Base-by-base conservation (phyloP, 1,140 invertebrate genomes). In the Metaphire vulgaris region DNA sequence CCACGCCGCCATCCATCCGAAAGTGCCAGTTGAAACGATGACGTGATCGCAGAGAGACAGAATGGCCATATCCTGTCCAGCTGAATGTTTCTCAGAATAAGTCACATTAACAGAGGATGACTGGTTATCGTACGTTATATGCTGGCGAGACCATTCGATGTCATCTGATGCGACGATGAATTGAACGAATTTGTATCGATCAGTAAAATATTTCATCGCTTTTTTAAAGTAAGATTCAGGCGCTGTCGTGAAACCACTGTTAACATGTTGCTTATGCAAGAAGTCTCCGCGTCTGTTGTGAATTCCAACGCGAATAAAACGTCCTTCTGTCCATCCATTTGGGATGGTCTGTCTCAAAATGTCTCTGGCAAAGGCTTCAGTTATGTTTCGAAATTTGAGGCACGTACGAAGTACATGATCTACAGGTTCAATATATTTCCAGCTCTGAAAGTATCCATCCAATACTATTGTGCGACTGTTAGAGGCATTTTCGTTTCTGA, bases 21-120 rank as follows among this genome's bases (percentile, higher is more conserved):
- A 91, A 29, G 89, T 91, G n/a, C 90, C 90, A 74, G 90, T 89
- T 82, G 90, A 89, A 79, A 90, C 89, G 76, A 91, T 90, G 74
- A 88, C 88, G 79, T 91, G 90, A 84, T 91, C 90, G 80, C 90
- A 91, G 2, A 87, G 82, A 26, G 89, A 87, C 79, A 91, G 84
- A 41, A 90, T 87, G 26, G 90, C 90, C 74, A 91, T 81, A 84
- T 91, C 90, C 56, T 0, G 30, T 33, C 15, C 31, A 32, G 29
- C 68, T 30, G 31, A 1, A 6, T 65, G 2, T n/a, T 32, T 56
- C 29, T 34, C 69, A 21, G 67, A 72, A 72, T 12, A 21, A 12
- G 70, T 68, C 21, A 76, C 26, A 56, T 56, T 56, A 56, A 56
- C 21, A 2, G 26, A 21, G 14, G 34, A 21, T 15, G 26, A 33